These are phyloP conservation scores for Lasioglossum calceatum DNA, from an alignment of 2,888 invertebrate genomes.

Conservation along the genomic window DNA sequence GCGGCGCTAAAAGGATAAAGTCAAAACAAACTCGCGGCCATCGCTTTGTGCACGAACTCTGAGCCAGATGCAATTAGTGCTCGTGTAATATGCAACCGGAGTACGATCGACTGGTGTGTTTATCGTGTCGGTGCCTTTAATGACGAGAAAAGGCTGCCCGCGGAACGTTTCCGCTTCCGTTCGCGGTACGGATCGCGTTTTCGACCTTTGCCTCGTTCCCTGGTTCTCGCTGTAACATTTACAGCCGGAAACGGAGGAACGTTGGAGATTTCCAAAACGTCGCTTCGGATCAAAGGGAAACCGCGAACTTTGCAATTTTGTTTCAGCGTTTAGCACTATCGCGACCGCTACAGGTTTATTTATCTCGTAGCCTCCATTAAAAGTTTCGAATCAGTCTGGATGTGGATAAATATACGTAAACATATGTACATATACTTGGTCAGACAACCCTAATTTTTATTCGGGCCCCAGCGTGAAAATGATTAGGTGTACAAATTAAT, in stretches of 20 bases:
- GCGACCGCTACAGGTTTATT: not conserved
- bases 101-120: conserved; percentile 17
- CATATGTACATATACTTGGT: not conserved
- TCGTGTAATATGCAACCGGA: conserved; percentile 15
- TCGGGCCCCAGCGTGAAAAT: too few species aligned
- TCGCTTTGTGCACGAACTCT: not conserved
- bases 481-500: not conserved
- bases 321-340: not conserved
- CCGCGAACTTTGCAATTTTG: not conserved
- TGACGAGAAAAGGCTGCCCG: conserved; percentile 14
- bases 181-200: not conserved
- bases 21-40: conserved; percentile 9
- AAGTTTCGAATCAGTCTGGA: not conserved
- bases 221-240: not conserved
- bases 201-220: not conserved
- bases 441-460: not conserved
- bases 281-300: not conserved
- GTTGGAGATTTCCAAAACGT: not conserved
- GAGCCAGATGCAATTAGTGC: conserved; percentile 14
- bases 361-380: not conserved
- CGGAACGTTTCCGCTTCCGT: not conserved
- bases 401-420: not conserved
- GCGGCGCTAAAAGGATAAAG: conserved; percentile 8
- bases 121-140: conserved; percentile 8
- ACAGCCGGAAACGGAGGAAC: not conserved